Conservation (phyloP, 2,797 vertebrate genomes). For the Trichosurus vulpecula region DNA sequence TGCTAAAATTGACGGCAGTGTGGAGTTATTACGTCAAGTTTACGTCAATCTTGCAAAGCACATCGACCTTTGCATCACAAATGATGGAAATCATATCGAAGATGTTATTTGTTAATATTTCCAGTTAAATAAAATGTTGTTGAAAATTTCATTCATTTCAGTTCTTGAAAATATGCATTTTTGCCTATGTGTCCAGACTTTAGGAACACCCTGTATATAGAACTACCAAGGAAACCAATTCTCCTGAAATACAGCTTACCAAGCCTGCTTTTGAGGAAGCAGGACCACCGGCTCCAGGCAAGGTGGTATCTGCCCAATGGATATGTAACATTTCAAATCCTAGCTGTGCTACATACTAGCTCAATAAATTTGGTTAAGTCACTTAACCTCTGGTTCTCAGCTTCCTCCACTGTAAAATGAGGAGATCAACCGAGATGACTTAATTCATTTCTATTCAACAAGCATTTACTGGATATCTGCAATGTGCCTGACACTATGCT, state of each 20-base stretch:
- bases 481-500: neutral
- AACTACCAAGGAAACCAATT: neutral
- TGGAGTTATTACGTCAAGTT: no score
- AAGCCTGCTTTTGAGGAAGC: neutral
- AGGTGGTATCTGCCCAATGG: neutral
- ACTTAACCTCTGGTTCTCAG: neutral
- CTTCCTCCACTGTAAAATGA: neutral
- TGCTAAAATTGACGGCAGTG: no score
- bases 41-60: no score
- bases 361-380: neutral
- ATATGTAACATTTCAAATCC: neutral
- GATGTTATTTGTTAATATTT: no score
- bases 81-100: no score
- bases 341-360: neutral
- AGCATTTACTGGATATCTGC: neutral
- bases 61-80: no score
- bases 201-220: no score
- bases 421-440: neutral
- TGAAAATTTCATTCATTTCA: no score
- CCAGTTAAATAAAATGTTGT: no score
- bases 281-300: neutral
- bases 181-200: no score
- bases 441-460: neutral
- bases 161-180: no score
- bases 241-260: neutral